A percentile compares a stretch with the other conserved stretches of the same genome.
Evolutionary conservation across 37 sponge, comb jelly and placozoan species (phyloP).

Genomic region (Eunapius fragilis): DNA sequence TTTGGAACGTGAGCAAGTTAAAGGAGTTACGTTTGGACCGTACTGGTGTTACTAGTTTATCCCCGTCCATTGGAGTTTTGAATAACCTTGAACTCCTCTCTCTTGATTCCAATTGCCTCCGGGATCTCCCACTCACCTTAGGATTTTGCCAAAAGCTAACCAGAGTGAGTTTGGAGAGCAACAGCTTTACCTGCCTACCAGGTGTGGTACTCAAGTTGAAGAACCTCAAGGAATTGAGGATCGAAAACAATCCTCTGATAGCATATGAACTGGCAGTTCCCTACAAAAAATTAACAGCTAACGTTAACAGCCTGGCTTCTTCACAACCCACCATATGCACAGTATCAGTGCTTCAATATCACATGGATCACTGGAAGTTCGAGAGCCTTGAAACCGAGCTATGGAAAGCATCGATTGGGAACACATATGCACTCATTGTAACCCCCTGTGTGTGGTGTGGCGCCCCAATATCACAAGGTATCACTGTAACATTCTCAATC

Average conservation of each 20-base stretch:
- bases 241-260: slow-evolving; percentile 35
- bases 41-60: slow-evolving; percentile 36
- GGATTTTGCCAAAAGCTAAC: slow-evolving; percentile 52
- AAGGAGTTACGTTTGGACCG: slow-evolving; percentile 44
- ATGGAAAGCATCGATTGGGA: slow-evolving; percentile 52
- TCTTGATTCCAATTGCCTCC: slow-evolving; percentile 44
- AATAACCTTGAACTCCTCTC: slow-evolving; percentile 46
- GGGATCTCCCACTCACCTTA: slow-evolving; percentile 58
- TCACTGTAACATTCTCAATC: too few species aligned
- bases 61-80: slow-evolving; percentile 65
- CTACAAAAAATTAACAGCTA: too few species aligned
- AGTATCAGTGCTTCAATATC: slow-evolving; percentile 15
- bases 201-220: slow-evolving; percentile 40
- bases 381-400: slow-evolving; percentile 49
- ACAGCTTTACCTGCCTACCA: slow-evolving; percentile 36
- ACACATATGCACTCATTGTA: slow-evolving; percentile 8
- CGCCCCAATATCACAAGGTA: too few species aligned
- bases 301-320: slow-evolving; percentile 1
- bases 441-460: too few species aligned
- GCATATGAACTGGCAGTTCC: too few species aligned
- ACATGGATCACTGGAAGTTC: slow-evolving; percentile 63
- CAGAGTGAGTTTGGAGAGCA: slow-evolving; percentile 25
- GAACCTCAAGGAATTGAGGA: slow-evolving; percentile 29
- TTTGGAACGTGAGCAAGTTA: slow-evolving; percentile 58
- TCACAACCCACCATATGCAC: slow-evolving; percentile 37